phyloP scores from a whole-genome alignment of 2,888 invertebrate genomes.

The Tipula helvola region DNA sequence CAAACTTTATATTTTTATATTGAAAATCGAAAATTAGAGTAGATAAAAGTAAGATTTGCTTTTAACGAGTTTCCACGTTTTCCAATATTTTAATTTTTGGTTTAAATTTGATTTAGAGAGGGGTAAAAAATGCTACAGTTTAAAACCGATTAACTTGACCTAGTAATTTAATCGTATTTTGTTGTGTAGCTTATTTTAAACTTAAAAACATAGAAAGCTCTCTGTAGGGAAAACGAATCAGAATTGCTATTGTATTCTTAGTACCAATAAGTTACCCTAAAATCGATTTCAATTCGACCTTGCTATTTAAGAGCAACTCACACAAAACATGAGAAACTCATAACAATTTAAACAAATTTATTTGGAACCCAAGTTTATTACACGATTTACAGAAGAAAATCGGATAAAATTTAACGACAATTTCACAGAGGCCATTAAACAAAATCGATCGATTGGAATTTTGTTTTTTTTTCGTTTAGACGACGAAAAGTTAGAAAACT shows the following conservation, averaged over 20 bases:
- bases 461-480: not conserved
- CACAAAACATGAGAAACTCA: not conserved
- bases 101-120: no score
- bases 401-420: not conserved
- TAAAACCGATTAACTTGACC: no score
- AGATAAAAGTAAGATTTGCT: no score
- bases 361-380: not conserved
- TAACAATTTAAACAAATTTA: not conserved
- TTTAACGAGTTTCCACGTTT: no score
- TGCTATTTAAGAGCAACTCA: not conserved
- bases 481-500: not conserved
- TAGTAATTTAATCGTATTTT: no score
- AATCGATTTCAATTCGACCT: not conserved
- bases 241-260: not conserved
- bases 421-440: not conserved
- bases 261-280: not conserved
- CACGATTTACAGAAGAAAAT: not conserved
- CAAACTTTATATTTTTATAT: no score
- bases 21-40: no score
- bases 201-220: no score
- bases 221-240: no score
- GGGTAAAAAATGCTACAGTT: no score
- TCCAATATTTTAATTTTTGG: no score
- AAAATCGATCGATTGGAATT: not conserved
- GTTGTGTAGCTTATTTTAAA: no score